phyloP scores from a whole-genome alignment of 2,797 vertebrate species.

The Otolemur crassicaudatus region DNA sequence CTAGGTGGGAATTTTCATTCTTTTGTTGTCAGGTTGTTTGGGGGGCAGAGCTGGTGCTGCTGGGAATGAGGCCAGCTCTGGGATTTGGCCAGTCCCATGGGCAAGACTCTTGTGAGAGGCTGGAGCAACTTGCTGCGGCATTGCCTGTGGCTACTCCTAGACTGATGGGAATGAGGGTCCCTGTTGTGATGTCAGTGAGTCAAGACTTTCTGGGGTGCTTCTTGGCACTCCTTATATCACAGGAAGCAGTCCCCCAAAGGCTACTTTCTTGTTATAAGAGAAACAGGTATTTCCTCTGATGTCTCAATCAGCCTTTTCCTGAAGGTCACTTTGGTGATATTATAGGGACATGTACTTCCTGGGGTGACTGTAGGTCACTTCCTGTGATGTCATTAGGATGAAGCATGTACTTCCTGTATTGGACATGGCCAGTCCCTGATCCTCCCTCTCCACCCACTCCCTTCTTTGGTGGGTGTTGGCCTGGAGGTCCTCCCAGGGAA shows the following conservation, averaged over 20 bases:
- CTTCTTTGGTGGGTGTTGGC: slow-evolving; percentile 37
- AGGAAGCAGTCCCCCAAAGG: slow-evolving; percentile 54
- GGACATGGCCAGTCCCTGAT: slow-evolving; percentile 12
- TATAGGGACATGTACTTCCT: not conserved
- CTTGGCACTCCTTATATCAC: slow-evolving; percentile 8
- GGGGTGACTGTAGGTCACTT: slow-evolving; percentile 36
- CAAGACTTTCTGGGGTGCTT: slow-evolving; percentile 44
- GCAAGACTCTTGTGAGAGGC: not conserved
- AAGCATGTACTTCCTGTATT: slow-evolving; percentile 51
- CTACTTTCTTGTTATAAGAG: slow-evolving; percentile 31
- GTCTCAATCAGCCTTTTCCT: slow-evolving; percentile 42
- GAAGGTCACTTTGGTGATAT: not conserved
- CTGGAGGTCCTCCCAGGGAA: slow-evolving; percentile 37
- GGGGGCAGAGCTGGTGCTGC: not conserved
- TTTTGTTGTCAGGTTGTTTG: slow-evolving; percentile 55
- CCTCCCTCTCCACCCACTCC: not conserved
- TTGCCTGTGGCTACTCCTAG: slow-evolving; percentile 27
- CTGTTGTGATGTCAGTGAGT: slow-evolving; percentile 30
- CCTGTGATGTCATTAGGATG: slow-evolving; percentile 24
- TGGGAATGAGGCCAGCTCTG: slow-evolving; percentile 50
- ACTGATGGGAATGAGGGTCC: not conserved
- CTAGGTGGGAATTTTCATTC: slow-evolving; percentile 44
- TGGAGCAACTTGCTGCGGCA: slow-evolving; percentile 22
- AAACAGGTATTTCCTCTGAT: slow-evolving; percentile 41
- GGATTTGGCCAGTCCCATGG: not conserved